A percentile compares a stretch with the other conserved stretches of the same genome.
phyloP scores from a whole-genome alignment of 2,113 vertebrate genomes.

The Diadophis punctatus region DNA sequence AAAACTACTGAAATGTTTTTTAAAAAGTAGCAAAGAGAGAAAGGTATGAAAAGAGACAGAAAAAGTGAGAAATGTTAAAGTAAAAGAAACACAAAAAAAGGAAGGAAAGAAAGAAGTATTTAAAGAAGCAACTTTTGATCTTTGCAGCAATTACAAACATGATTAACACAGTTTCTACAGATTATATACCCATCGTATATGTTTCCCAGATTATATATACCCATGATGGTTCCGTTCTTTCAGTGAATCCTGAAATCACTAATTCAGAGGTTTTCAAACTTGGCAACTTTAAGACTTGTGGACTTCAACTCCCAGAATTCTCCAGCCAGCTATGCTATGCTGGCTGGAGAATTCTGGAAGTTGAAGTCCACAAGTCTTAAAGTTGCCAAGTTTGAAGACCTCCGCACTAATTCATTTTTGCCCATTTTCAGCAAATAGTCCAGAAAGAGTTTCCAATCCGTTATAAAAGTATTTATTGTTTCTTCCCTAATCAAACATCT shows the following conservation, averaged over 20 bases:
- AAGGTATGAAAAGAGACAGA: background rate
- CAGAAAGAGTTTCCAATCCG: background rate
- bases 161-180: background rate
- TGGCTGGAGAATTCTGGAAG: too few relatives aligned
- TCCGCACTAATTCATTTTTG: background rate
- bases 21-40: background rate
- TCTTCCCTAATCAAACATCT: background rate
- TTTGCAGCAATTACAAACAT: background rate
- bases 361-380: too few relatives aligned
- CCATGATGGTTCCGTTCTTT: background rate
- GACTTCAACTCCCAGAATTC: too few relatives aligned
- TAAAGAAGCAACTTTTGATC: background rate
- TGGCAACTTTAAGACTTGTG: too few relatives aligned
- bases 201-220: too few relatives aligned
- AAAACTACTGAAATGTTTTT: background rate
- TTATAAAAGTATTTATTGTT: background rate
- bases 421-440: background rate
- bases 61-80: background rate
- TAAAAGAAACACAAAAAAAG: background rate
- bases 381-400: too few relatives aligned
- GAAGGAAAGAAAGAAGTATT: background rate
- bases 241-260: background rate
- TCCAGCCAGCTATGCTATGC: too few relatives aligned
- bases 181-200: background rate
- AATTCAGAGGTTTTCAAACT: too few relatives aligned